These are phyloP conservation scores for Gastracanthus pulcherrimus DNA, from an alignment of 2,888 invertebrate genomes.

Conservation along the genomic window DNA sequence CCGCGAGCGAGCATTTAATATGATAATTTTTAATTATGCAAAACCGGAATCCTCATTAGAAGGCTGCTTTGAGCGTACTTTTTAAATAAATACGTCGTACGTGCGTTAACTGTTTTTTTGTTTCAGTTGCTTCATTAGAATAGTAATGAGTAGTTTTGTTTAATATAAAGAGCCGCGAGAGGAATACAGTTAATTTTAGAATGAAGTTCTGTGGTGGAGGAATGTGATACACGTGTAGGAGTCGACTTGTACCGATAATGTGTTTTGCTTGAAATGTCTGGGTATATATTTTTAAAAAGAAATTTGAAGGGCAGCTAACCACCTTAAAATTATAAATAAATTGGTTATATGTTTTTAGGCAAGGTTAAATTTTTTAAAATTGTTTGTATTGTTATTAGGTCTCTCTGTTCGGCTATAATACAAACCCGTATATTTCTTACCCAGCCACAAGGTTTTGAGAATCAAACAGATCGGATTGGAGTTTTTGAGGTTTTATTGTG, in stretches of 20 bases:
- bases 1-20: neutral
- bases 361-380: no score
- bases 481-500: no score
- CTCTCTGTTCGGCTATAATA: no score
- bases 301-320: no score
- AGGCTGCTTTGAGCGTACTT: neutral
- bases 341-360: no score
- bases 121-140: neutral
- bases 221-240: neutral
- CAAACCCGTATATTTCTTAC: no score
- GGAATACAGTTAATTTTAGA: neutral
- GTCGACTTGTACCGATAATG: neutral
- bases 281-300: no score
- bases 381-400: no score
- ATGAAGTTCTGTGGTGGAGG: neutral
- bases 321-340: no score
- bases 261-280: neutral
- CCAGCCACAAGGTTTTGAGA: no score
- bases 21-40: conserved; percentile 19
- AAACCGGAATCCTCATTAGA: conserved; percentile 1
- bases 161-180: no score
- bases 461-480: no score
- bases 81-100: neutral
- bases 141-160: neutral
- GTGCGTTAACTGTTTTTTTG: neutral